These are phyloP conservation scores for Dendrolimus kikuchii DNA, from an alignment of 1,140 invertebrate species.

Conservation along the genomic window DNA sequence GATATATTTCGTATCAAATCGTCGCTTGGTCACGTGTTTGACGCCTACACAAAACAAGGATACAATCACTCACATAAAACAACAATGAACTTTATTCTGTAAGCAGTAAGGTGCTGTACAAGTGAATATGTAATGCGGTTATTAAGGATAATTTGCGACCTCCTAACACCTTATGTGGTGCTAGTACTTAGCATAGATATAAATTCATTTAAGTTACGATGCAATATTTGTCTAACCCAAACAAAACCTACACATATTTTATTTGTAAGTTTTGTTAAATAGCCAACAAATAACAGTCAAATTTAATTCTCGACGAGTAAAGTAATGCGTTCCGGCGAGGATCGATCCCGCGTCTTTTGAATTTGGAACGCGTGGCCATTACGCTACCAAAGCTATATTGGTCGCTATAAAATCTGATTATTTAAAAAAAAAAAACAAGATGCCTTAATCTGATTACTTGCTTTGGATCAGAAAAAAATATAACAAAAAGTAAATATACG, in stretches of 20 bases:
- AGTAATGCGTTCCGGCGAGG: too few species aligned
- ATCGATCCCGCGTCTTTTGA: too few species aligned
- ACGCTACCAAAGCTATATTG: too few species aligned
- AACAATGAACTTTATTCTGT: constrained; percentile 23
- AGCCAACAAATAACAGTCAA: too few species aligned
- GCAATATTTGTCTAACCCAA: background rate
- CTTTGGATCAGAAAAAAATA: too few species aligned
- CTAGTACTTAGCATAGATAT: constrained; percentile 31
- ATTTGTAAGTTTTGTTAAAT: too few species aligned
- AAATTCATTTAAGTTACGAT: constrained; percentile 15
- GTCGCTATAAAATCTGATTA: too few species aligned
- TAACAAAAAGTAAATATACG: background rate
- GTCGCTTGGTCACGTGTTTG: constrained; percentile 54
- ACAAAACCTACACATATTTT: too few species aligned
- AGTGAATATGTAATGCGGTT: constrained; percentile 8
- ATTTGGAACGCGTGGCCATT: too few species aligned
- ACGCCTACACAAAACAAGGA: constrained; percentile 42
- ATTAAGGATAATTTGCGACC: constrained; percentile 47
- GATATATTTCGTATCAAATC: constrained; percentile 62
- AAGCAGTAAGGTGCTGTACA: constrained; percentile 7
- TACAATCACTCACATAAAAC: background rate
- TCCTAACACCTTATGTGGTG: constrained; percentile 42
- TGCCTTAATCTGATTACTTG: too few species aligned
- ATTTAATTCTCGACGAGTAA: too few species aligned
- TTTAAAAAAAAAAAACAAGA: too few species aligned